These are phyloP conservation scores for Hypomecis punctinalis DNA, from an alignment of 2,888 invertebrate species.

Conservation along the genomic window DNA sequence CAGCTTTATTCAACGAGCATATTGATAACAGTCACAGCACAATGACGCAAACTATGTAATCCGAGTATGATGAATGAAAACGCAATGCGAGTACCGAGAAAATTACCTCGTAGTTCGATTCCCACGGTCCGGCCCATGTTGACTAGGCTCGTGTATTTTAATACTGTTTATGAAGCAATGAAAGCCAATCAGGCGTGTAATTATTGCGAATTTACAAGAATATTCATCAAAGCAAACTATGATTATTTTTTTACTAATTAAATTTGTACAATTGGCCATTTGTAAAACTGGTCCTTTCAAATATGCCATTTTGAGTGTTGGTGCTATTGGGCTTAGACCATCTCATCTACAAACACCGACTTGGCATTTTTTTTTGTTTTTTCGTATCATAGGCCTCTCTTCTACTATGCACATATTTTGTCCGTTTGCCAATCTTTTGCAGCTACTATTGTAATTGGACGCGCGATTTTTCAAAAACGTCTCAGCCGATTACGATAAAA, in stretches of 20 bases:
- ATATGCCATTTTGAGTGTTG: too few species aligned
- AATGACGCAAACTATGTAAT: conserved; percentile 37
- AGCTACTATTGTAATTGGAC: too few species aligned
- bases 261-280: not conserved
- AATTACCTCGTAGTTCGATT: conserved; percentile 45
- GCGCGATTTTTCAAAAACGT: too few species aligned
- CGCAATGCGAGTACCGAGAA: conserved; percentile 38
- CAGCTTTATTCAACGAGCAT: not conserved
- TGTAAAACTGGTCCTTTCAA: too few species aligned
- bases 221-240: not conserved
- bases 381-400: too few species aligned
- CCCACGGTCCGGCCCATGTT: conserved; percentile 37
- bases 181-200: conserved; percentile 10
- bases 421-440: too few species aligned
- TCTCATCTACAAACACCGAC: too few species aligned
- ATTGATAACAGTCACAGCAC: conserved; percentile 15
- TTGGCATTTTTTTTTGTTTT: too few species aligned
- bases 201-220: conserved; percentile 15
- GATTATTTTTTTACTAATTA: conserved; percentile 6
- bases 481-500: too few species aligned
- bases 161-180: conserved; percentile 15
- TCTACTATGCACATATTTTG: too few species aligned
- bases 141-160: conserved; percentile 17
- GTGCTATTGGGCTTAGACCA: too few species aligned
- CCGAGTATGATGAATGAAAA: conserved; percentile 31